Evolutionary conservation across 2,797 vertebrate genomes (phyloP), one percentile per base, ranked within the genome.

Genomic region (Pangasius krempfi): DNA sequence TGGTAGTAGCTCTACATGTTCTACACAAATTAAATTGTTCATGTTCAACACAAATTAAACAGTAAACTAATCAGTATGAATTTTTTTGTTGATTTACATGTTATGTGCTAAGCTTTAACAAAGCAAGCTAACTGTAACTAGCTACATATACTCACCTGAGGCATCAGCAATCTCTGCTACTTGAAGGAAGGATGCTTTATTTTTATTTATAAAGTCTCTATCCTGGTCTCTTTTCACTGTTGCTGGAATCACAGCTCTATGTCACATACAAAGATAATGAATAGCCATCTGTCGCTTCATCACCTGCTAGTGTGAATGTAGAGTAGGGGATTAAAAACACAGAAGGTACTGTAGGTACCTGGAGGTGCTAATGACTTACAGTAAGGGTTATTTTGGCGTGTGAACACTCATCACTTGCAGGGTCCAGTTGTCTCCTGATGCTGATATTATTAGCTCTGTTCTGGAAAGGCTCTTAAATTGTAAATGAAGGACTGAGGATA

Each of bases 291-390:
- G 14, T 44, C 22, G 4, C 20, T 60, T 82, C 3, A 5, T 82
- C 58, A 40, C 33, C 33, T 81, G 54, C 54, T 60, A 27, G 33
- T 50, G 40, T 50, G 40, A 5, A 66, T 13, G 1, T 64, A 83
- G 5, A 25, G 13, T 62, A 62, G 40, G 5, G 13, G 25, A 64
- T 64, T 66, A 66, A 30, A 16, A 44, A 37, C 54, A 13, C 20
- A 60, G 56, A 66, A 18, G 7, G 13, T 83, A 66, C 60, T 84
- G 81, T 30, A 52, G 9, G 44, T 50, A 68, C 62, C 62, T 22
- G 82, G 44, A 68, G 82, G 82, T 84, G 81, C 14, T 66, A 84
- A 84, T 84, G 60, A 84, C 25, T 82, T 83, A 64, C 56, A 40
- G 79, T 40, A 60, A 60, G 33, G 33, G 56, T 44, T 64, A 64